Evolutionary conservation across 2,888 invertebrate species (phyloP), one percentile per base, ranked within the genome.

Genomic region (Aricia artaxerxes): DNA sequence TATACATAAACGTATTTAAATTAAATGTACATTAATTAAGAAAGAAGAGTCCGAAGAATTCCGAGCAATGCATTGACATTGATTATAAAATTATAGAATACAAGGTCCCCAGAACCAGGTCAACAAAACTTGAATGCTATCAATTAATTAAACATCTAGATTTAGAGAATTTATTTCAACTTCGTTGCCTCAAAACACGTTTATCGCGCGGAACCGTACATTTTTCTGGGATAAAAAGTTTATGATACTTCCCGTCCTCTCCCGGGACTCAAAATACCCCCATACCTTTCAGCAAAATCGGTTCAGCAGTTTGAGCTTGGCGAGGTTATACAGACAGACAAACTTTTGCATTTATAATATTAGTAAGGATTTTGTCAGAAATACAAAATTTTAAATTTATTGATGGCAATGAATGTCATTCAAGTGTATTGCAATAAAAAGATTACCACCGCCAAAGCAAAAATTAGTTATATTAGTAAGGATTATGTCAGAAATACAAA

Each of bases 121-220:
- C 69, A 69, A 69, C 69, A 35, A 64, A 64, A 11, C 64, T 35
- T 69, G 64, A 64, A 69, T 35, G 35, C 69, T 35, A 69, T 35
- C 13, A 69, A 69, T 69, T 35, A 69, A 69, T 69, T 69, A 69
- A 69, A 69, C 35, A 1, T 35, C 69, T 13, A 53, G 53, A 3
- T 53, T 53, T 13, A 4, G 53, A 13, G 4, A 3, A 53, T 69
- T 69, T 64, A 9, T 31, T 64, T 4, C 40, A 5, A 40, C 40
- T 40, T 1, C 40, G 40, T 40, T 40, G 5, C 38, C 0, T 4
- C 38, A 40, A 40, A 40, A 40, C 5, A 4, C 38, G 38, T 40
- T 40, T 40, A 40, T 40, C 4, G 4, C 5, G 38, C 38, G 38
- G 38, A 40, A 40, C 38, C 5, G 38, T 40, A 40, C 2, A 40